These are phyloP conservation scores for Monochamus saltuarius DNA, from an alignment of 1,140 invertebrate genomes.

Conservation along the genomic window DNA sequence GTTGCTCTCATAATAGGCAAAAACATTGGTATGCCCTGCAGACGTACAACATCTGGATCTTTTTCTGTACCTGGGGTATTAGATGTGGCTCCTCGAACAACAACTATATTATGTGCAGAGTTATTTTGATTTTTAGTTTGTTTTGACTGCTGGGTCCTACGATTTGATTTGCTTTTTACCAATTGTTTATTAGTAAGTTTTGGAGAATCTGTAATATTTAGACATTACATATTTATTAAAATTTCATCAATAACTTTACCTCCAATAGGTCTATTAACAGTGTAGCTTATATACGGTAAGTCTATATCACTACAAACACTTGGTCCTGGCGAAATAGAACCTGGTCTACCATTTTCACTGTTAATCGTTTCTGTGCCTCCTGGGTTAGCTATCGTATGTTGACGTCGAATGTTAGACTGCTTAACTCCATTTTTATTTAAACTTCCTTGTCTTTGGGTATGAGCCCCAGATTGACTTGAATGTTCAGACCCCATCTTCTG, in stretches of 20 bases:
- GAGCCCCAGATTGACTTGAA: conserved; percentile 50
- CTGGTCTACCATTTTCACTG: conserved; percentile 59
- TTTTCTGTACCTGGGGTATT: conserved; percentile 64
- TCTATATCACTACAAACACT: conserved; percentile 88
- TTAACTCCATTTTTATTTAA: conserved; percentile 44
- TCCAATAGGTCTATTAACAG: conserved; percentile 87
- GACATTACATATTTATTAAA: conserved; percentile 7
- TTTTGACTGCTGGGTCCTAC: conserved; percentile 38
- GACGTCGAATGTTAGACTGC: conserved; percentile 52
- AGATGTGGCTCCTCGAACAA: conserved; percentile 75
- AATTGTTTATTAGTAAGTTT: conserved; percentile 66
- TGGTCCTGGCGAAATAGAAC: conserved; percentile 76
- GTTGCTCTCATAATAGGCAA: conserved; percentile 90
- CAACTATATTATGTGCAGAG: conserved; percentile 69
- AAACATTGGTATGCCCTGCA: conserved; percentile 87
- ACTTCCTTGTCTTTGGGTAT: conserved; percentile 33
- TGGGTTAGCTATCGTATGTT: conserved; percentile 60
- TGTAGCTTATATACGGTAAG: conserved; percentile 92
- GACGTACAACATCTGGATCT: conserved; percentile 77
- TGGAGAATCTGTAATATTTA: conserved; percentile 64
- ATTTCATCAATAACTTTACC: conserved; percentile 52
- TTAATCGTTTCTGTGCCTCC: conserved; percentile 39
- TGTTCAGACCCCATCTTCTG: conserved; percentile 61
- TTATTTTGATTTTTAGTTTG: conserved; percentile 38
- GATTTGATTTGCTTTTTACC: conserved; percentile 42